These are phyloP conservation scores for Cheilosia impressa DNA, from an alignment of 2,888 invertebrate species.

Conservation along the genomic window DNA sequence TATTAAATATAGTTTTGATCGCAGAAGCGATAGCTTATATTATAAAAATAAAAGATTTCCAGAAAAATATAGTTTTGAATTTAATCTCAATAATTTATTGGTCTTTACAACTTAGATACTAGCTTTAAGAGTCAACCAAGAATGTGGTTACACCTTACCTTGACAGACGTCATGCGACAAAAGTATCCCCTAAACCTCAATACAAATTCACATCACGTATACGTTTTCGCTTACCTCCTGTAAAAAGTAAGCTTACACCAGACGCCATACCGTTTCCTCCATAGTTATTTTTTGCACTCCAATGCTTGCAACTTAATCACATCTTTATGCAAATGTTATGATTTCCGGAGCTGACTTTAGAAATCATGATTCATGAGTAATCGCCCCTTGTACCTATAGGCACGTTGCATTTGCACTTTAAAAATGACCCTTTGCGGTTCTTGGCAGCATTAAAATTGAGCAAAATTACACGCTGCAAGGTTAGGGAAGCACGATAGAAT, in stretches of 20 bases:
- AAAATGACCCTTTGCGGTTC: constrained; percentile 26
- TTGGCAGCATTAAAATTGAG: constrained; percentile 6
- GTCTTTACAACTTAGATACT: too few species aligned
- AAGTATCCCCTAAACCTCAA: constrained; percentile 45
- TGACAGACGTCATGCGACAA: constrained; percentile 44
- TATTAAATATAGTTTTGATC: too few species aligned
- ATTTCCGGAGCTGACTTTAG: constrained; percentile 58
- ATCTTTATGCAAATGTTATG: constrained; percentile 57
- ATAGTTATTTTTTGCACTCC: constrained; percentile 8
- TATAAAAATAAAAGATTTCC: too few species aligned
- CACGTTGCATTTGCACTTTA: constrained; percentile 7
- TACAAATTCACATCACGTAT: constrained; percentile 44
- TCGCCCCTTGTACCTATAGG: not conserved
- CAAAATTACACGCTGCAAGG: not conserved
- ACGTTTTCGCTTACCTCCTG: constrained; percentile 18
- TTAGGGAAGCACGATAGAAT: not conserved
- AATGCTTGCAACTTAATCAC: constrained; percentile 61
- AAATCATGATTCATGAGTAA: constrained; percentile 48
- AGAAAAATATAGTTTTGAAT: too few species aligned
- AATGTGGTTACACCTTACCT: not conserved
- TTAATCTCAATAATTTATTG: too few species aligned
- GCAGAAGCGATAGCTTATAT: too few species aligned
- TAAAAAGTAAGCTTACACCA: constrained; percentile 39
- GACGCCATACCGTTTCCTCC: constrained; percentile 45
- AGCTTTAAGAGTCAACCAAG: not conserved